Base-by-base conservation (phyloP, 2,797 vertebrate genomes). In the Holocentrus rufus region DNA sequence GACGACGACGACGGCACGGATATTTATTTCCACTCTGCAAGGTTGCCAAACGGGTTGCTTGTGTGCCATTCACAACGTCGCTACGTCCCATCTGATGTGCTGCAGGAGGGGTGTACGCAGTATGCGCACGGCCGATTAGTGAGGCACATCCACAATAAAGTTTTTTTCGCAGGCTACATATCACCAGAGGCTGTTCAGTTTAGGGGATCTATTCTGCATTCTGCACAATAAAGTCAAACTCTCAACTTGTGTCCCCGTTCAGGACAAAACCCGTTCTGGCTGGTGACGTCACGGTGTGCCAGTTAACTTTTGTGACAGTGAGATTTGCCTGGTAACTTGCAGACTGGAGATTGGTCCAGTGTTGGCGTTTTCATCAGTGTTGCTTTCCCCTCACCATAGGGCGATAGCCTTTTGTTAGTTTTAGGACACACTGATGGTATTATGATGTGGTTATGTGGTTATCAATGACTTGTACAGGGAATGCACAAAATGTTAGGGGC, bases 81-180 rank as follows among this genome's bases (percentile, higher is more conserved):
- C 59, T 66, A 39, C 15, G 69, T 72, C 54, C 71, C 23, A 36
- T 72, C 27, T 14, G 59, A 64, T 61, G 27, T 59, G 49, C 50
- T 9, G 56, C 54, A 14, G 3, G 22, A 60, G 73, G 69, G 5
- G 7, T 15, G 50, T 4, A 79, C 87, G 90, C 87, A 90, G 62
- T 74, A 82, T 88, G 88, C 87, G 87, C 66, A 84, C 72, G 25
- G 25, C 25, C 25, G 77, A 34, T 52, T 69, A 10, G 13, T 49
- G 20, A 64, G 46, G 39, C 7, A 7, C 34, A n/a, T 2, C 14
- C 23, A 17, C 13, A 44, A 14, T 15, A 15, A 44, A 44, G 42
- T 44, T 44, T 1, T 44, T 44, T 15, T 15, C 2, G 13, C 42
- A 1, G 42, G 42, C 42, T 44, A 2, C 15, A 44, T 15, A 44